phyloP scores from a whole-genome alignment of 2,888 invertebrate genomes.

The Shargacucullia verbasci region DNA sequence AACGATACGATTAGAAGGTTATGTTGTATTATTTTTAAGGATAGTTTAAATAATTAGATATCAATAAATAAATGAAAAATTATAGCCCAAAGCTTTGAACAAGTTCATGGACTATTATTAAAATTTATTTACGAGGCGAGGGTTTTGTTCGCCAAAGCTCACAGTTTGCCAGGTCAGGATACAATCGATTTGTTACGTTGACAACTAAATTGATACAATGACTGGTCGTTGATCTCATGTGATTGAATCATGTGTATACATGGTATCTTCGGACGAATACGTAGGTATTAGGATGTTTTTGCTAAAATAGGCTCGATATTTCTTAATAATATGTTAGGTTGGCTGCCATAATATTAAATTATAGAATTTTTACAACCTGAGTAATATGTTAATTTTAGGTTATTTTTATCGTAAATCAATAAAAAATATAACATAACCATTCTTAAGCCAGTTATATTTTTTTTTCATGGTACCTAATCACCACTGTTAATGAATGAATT shows the following conservation, averaged over 20 bases:
- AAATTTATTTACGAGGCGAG: conserved; percentile 63
- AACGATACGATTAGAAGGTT: conserved; percentile 87
- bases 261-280: conserved; percentile 14
- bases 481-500: too few relatives aligned
- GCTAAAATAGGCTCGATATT: conserved; percentile 6
- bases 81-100: conserved; percentile 62
- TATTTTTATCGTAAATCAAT: too few relatives aligned
- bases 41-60: conserved; percentile 73
- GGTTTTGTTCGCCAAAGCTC: conserved; percentile 57
- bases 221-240: conserved; percentile 47
- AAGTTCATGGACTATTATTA: conserved; percentile 61
- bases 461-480: too few relatives aligned
- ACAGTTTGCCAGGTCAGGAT: conserved; percentile 47
- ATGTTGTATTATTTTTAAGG: conserved; percentile 86
- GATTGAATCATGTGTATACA: conserved; percentile 36
- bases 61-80: conserved; percentile 74
- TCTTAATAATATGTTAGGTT: background rate
- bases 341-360: conserved; percentile 14
- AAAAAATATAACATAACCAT: too few relatives aligned
- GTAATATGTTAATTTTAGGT: too few relatives aligned
- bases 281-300: conserved; percentile 17
- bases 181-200: conserved; percentile 55
- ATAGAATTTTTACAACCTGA: background rate
- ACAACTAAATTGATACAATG: conserved; percentile 58
- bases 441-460: too few relatives aligned